phyloP scores from a whole-genome alignment of 2,113 vertebrate genomes.

The Condylura cristata region DNA sequence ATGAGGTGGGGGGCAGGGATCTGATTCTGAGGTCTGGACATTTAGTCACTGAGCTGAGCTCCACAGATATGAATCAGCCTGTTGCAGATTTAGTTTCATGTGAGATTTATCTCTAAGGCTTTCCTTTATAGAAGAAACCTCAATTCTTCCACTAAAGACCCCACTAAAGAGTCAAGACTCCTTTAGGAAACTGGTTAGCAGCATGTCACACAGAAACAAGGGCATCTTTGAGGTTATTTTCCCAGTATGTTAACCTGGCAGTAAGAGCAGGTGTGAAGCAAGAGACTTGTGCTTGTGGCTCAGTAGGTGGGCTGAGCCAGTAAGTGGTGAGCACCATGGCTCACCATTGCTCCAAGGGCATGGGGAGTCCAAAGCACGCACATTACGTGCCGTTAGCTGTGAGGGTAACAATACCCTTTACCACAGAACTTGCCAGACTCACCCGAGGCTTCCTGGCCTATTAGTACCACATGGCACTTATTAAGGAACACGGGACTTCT shows the following conservation, averaged over 20 bases:
- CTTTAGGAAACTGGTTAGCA: neutral
- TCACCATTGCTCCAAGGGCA: neutral
- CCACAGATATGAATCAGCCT: neutral
- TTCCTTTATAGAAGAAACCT: no score
- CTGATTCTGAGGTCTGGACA: neutral
- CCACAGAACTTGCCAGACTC: no score
- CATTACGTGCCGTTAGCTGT: rapidly evolving
- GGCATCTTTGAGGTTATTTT: neutral
- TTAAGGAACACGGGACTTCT: neutral
- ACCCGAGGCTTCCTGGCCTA: neutral
- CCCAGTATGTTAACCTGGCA: neutral
- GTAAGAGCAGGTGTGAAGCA: rapidly evolving
- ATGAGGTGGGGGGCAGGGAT: neutral
- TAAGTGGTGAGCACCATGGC: no score
- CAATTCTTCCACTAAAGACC: neutral
- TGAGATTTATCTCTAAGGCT: neutral
- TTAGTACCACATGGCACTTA: neutral
- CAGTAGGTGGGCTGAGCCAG: neutral
- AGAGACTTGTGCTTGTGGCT: no score
- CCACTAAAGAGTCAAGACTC: neutral
- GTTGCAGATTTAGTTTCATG: neutral
- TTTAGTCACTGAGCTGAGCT: neutral
- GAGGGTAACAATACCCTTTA: neutral
- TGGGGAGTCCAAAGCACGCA: neutral
- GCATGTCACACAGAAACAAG: neutral